phyloP scores from a whole-genome alignment of 2,888 invertebrate genomes.

The Temnothorax ravouxi region DNA sequence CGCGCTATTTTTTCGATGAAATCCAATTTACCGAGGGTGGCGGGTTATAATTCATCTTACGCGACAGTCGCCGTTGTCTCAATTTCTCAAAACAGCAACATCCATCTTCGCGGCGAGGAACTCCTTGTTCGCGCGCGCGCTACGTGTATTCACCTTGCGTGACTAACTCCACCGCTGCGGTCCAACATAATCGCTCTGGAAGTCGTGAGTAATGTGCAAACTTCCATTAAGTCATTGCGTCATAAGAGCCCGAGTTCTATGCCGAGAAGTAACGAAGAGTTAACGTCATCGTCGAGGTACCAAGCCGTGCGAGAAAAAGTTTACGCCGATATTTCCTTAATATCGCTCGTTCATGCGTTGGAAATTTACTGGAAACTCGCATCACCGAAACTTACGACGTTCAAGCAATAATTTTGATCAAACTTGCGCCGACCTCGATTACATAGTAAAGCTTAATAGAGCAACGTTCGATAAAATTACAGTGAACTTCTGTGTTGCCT shows the following conservation, averaged over 20 bases:
- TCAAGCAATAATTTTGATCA: conserved; percentile 16
- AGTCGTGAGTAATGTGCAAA: conserved; percentile 75
- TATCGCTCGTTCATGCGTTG: not conserved
- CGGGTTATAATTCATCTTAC: conserved; percentile 69
- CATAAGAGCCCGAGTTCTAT: conserved; percentile 64
- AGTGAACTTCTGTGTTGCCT: not conserved
- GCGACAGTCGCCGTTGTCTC: conserved; percentile 74
- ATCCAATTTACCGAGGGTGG: conserved; percentile 66
- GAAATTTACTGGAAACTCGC: conserved; percentile 6
- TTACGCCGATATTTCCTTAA: conserved; percentile 50
- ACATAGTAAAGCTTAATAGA: conserved; percentile 7
- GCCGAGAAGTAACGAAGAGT: conserved; percentile 41
- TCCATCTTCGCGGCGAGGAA: conserved; percentile 70
- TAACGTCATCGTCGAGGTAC: conserved; percentile 61
- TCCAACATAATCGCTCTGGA: conserved; percentile 73
- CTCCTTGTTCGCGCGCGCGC: conserved; percentile 67
- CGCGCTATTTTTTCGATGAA: conserved; percentile 52
- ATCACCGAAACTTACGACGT: conserved; percentile 23
- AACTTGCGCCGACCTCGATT: not conserved
- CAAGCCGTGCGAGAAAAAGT: conserved; percentile 57
- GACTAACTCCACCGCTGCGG: conserved; percentile 73
- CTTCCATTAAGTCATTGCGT: conserved; percentile 77
- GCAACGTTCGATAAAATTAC: not conserved
- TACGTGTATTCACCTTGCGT: conserved; percentile 75
- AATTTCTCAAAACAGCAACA: conserved; percentile 76